Conservation (phyloP, 2,797 vertebrate genomes). For the Gila robusta region DNA sequence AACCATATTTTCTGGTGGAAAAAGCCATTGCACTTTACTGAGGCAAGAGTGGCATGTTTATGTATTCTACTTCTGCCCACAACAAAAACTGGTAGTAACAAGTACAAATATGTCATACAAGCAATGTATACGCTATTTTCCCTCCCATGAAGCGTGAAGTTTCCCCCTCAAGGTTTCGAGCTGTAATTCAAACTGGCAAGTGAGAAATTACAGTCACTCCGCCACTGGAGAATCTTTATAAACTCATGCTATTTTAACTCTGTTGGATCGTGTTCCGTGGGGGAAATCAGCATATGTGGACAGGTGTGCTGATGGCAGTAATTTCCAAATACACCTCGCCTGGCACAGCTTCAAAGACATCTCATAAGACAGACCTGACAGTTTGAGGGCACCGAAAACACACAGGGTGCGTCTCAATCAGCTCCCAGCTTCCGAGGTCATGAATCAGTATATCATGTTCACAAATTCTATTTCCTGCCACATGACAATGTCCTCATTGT, state of each 20-base stretch:
- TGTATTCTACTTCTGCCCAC: neutral
- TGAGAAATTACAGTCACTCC: conserved; percentile 1
- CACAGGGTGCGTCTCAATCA: neutral
- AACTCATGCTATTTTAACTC: neutral
- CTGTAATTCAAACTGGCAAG: conserved; percentile 25
- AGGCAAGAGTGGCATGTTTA: neutral
- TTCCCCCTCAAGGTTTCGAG: conserved; percentile 2
- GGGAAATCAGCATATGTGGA: conserved; percentile 15
- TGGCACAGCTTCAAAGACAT: conserved; percentile 40
- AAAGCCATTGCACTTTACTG: neutral
- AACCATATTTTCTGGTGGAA: neutral
- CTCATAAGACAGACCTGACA: conserved; percentile 33
- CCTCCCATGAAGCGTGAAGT: conserved; percentile 7
- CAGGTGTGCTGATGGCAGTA: conserved; percentile 30
- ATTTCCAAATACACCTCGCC: conserved; percentile 32
- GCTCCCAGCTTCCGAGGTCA: neutral
- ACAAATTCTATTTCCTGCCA: neutral
- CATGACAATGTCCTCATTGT: neutral
- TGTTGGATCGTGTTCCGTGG: conserved; percentile 33
- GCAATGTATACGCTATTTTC: neutral
- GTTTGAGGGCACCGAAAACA: neutral
- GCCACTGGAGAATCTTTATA: neutral
- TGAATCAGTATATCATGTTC: neutral
- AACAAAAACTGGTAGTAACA: conserved; percentile 25
- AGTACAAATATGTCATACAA: neutral